Evolutionary conservation across 2,797 vertebrate species (phyloP), one percentile per base, ranked within the genome.

Genomic region (Ceryle rudis): DNA sequence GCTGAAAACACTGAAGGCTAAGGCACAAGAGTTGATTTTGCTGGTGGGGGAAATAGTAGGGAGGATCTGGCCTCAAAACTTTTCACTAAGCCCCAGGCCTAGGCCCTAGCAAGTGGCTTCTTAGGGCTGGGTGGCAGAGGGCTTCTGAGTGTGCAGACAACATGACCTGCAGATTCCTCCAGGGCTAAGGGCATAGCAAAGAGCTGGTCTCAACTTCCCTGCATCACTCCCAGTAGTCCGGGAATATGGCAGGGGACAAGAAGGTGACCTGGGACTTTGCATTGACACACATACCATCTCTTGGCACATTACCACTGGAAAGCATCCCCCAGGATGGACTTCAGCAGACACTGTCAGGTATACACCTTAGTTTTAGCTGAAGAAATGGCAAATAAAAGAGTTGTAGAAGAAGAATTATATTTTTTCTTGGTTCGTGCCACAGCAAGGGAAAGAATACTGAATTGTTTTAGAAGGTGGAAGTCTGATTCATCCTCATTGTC

Each of bases 401-500:
- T 25, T 85, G 47, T 46, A 44, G 71, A 86, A 52, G 86, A 97
- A 97, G 82, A 96, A 97, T 86, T 92, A 87, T 92, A 65, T 54
- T 85, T 92, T 97, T 97, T 84, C 23, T 26, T 28, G n/a, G 93
- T 91, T 96, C 90, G 75, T 95, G 71, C 82, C 49, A 67, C 21
- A 60, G 87, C 33, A 51, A 97, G 74, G 81, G 90, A 97, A 97
- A 94, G 89, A 94, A 73, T 75, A 44, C 84, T 67, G 85, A 89
- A 92, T 87, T 97, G 92, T 81, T 92, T 96, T 44, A 84, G 74
- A 69, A 73, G 79, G 26, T 85, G 20, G n/a, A 97, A 96, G 86
- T 92, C 96, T 82, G 41, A 96, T 97, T 96, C 95, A 90, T 95
- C 93, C 96, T 97, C 91, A 88, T 82, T 95, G 97, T 96, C 96